Base-by-base conservation (phyloP, 1,140 invertebrate genomes). In the Lepidostoma basale region DNA sequence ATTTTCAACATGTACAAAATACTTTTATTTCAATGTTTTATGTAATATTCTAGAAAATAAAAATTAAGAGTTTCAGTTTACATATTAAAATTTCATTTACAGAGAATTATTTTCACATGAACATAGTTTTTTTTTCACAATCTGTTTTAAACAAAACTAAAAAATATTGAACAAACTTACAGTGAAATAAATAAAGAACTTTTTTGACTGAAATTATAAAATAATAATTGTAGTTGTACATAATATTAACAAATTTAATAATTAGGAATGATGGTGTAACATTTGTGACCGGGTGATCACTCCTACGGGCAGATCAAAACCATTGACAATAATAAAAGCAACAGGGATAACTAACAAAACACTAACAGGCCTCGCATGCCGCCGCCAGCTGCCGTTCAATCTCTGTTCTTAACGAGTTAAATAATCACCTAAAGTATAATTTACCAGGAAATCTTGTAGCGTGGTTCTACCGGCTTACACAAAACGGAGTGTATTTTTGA, bases 331-430 rank as follows among this genome's bases (percentile, higher is more conserved):
- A 22, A 22, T 20, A 18, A 47, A 4, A 47, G 23, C 20, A 47
- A 47, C 5, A 45, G 3, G 42, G 20, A 47, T 22, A 20, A 18
- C 44, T 47, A 47, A 22, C 44, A 47, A 54, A 12, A 28, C 14
- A 54, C 30, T 8, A 33, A 28, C 25, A 18, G 30, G 22, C 2
- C 22, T n/a, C n/a, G n/a, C n/a, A n/a, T n/a, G n/a, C n/a, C n/a
- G n/a, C n/a, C 25, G 49, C 49, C 49, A 54, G 49, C 49, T 54
- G 49, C 49, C 49, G 16, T 28, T 14, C 49, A 33, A 54, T 54
- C 49, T 54, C 49, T 33, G 8, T 54, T 14, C 49, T 30, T 33
- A 33, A 16, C n/a, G 23, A 16, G 12, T 54, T 28, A 26, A 54
- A 26, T n/a, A 28, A 54, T n/a, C 49, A 12, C 30, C 26, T 26